Conservation (phyloP, 2,888 invertebrate genomes). For the Andrena bucephala region DNA sequence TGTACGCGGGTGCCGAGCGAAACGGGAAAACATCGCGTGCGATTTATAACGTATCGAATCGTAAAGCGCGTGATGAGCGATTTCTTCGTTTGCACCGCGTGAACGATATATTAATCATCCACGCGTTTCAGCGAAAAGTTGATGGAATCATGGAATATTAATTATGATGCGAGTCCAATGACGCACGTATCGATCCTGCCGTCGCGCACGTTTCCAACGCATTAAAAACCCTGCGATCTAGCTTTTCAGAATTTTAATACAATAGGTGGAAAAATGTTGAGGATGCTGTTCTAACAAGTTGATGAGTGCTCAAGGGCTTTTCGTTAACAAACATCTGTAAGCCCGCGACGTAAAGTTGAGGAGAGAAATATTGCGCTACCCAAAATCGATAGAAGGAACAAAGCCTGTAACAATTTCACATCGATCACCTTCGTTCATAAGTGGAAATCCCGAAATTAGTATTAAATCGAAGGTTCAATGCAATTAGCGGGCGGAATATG, state of each 20-base stretch:
- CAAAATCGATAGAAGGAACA: too few relatives aligned
- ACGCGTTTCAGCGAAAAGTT: conserved; percentile 66
- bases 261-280: too few relatives aligned
- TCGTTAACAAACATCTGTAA: too few relatives aligned
- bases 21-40: conserved; percentile 63
- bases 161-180: conserved; percentile 58
- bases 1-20: conserved; percentile 22
- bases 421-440: not conserved
- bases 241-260: not conserved
- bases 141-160: conserved; percentile 62
- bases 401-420: not conserved
- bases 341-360: too few relatives aligned
- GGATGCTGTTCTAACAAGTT: too few relatives aligned
- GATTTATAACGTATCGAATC: conserved; percentile 67
- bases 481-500: conserved; percentile 16
- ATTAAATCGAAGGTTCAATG: not conserved
- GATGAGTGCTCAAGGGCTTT: too few relatives aligned
- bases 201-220: conserved; percentile 15
- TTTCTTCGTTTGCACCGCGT: conserved; percentile 42
- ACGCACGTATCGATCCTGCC: conserved; percentile 36
- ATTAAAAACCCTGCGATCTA: conserved; percentile 11
- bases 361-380: too few relatives aligned
- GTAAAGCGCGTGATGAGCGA: conserved; percentile 39
- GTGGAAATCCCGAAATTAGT: not conserved
- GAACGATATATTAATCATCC: conserved; percentile 66